Percentiles rank a stretch among this genome's conserved stretches.
phyloP scores from a whole-genome alignment of 2,113 vertebrate genomes.

The Etia nguti region DNA sequence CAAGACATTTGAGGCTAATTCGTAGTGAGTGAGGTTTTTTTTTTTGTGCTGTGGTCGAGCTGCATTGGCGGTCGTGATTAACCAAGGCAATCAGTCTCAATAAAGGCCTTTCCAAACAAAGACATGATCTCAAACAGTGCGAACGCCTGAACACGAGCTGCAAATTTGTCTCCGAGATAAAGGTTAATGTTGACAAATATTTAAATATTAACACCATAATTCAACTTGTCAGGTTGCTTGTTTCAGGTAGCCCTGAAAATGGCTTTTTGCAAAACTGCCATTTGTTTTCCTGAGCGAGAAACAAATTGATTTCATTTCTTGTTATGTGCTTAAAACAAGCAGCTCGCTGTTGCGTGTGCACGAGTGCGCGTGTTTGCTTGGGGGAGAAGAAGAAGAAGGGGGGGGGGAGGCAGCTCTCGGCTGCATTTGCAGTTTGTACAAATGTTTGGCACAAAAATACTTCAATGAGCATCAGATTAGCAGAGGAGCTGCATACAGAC shows the following conservation, averaged over 20 bases:
- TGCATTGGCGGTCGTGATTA: slow-evolving; percentile 59
- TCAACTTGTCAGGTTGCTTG: slow-evolving; percentile 71
- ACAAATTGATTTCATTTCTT: slow-evolving; percentile 65
- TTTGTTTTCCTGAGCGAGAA: slow-evolving; percentile 57
- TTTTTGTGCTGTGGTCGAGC: slow-evolving; percentile 6
- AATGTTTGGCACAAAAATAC: not conserved
- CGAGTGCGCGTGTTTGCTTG: not conserved
- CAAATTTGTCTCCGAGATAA: slow-evolving; percentile 72
- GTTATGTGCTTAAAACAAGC: slow-evolving; percentile 45
- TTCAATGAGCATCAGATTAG: not conserved
- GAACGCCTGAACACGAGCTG: slow-evolving; percentile 57
- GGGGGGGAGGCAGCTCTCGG: not conserved
- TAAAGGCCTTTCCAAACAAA: slow-evolving; percentile 69
- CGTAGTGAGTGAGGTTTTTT: not conserved
- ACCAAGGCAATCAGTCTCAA: slow-evolving; percentile 71
- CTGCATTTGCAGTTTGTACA: not conserved
- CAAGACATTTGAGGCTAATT: not conserved
- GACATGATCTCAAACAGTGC: slow-evolving; percentile 51
- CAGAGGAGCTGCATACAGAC: not conserved
- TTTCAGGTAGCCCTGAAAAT: slow-evolving; percentile 62
- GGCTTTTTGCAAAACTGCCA: slow-evolving; percentile 51
- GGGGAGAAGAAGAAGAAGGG: not conserved
- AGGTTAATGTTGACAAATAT: slow-evolving; percentile 80
- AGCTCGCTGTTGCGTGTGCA: not conserved
- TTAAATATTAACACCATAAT: slow-evolving; percentile 74